A percentile compares a stretch with the other conserved stretches of the same genome.
Conservation (phyloP, 2,113 vertebrate genomes). For the Sinocyclocheilus maitianheensis region DNA sequence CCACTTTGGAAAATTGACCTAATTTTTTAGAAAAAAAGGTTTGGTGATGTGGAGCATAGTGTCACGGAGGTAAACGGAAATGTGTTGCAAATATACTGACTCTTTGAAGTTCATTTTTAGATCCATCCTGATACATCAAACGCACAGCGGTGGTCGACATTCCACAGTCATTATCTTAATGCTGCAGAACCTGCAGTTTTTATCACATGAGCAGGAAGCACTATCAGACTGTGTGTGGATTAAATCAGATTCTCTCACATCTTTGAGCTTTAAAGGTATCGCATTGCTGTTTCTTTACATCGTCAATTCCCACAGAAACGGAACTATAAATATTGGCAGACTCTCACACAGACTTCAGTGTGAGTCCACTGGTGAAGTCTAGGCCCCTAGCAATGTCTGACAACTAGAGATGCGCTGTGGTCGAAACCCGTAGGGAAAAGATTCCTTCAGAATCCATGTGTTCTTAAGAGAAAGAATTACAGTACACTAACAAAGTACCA, state of each 20-base stretch:
- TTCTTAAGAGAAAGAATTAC: neutral
- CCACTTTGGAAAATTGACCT: neutral
- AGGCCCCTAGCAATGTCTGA: neutral
- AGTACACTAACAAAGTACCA: neutral
- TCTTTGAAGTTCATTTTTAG: constrained; percentile 77
- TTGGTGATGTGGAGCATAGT: constrained; percentile 52
- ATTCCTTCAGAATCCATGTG: neutral
- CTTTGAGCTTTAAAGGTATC: neutral
- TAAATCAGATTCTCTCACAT: constrained; percentile 2
- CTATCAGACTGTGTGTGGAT: constrained; percentile 24
- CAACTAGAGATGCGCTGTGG: neutral
- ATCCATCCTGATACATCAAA: constrained; percentile 70
- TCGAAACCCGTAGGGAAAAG: neutral
- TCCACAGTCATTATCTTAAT: constrained; percentile 69
- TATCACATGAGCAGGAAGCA: constrained; percentile 32
- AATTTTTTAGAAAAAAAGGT: neutral
- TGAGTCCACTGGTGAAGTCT: neutral
- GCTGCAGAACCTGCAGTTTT: constrained; percentile 50
- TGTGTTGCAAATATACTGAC: constrained; percentile 64
- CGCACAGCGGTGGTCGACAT: constrained; percentile 61
- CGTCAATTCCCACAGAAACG: neutral
- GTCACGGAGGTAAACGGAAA: constrained; percentile 68
- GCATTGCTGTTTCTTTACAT: neutral
- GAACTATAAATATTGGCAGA: constrained; percentile 4
- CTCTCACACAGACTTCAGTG: constrained; percentile 5